These are phyloP conservation scores for Sebastes vulpes DNA, from an alignment of 2,797 vertebrate genomes.

Conservation along the genomic window DNA sequence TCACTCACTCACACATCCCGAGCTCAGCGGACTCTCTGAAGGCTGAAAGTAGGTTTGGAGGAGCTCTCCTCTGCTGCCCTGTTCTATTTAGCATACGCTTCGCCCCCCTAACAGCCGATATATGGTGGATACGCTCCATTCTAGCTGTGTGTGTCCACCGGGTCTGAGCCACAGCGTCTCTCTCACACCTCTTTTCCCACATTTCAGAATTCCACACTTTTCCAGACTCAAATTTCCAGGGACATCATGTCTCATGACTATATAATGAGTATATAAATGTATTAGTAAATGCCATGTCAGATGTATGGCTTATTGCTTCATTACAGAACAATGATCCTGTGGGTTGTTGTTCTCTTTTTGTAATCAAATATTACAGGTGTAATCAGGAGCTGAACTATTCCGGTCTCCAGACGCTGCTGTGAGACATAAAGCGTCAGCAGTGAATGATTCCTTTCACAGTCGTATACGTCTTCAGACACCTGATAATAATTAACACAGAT, in stretches of 20 bases:
- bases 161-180: background rate
- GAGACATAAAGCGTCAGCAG: background rate
- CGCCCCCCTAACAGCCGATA: background rate
- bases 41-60: background rate
- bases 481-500: constrained; percentile 38
- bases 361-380: background rate
- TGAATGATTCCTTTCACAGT: background rate
- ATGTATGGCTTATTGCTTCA: too few relatives aligned
- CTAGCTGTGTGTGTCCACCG: background rate
- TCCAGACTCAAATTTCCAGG: background rate
- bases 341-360: background rate
- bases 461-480: background rate
- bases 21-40: background rate
- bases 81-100: background rate
- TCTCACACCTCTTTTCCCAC: background rate
- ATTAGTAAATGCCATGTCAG: too few relatives aligned
- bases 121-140: background rate
- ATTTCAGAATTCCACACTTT: background rate
- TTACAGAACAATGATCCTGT: background rate
- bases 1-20: background rate
- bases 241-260: too few relatives aligned
- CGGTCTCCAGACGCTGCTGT: background rate
- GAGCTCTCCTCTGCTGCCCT: background rate
- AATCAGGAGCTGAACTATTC: background rate
- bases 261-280: too few relatives aligned